A percentile compares a stretch with the other conserved stretches of the same genome.
These are phyloP conservation scores for Oryctolagus cuniculus DNA, from an alignment of 2,113 vertebrate genomes.

Conservation along the genomic window mOryCun1.1 NC_091442.1:69032501-69033000, in stretches of 20 bases:
- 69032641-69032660: no score
- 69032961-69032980: background rate
- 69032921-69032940: background rate
- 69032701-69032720: background rate
- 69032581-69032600: no score
- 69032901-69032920: slow-evolving; percentile 37
- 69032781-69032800: slow-evolving; percentile 2
- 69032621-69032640: no score
- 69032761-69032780: background rate
- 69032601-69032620: no score
- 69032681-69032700: background rate
- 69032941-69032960: slow-evolving; percentile 1
- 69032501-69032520: no score
- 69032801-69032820: background rate
- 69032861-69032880: background rate
- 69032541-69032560: no score
- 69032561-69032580: no score
- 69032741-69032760: background rate
- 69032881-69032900: slow-evolving; percentile 22
- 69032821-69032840: background rate
- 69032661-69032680: background rate
- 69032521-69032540: no score
- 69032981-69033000: slow-evolving; percentile 1
- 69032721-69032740: background rate
- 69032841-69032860: background rate